Evolutionary conservation across 2,113 vertebrate genomes (phyloP).

Genomic region (Setophaga coronata): DNA sequence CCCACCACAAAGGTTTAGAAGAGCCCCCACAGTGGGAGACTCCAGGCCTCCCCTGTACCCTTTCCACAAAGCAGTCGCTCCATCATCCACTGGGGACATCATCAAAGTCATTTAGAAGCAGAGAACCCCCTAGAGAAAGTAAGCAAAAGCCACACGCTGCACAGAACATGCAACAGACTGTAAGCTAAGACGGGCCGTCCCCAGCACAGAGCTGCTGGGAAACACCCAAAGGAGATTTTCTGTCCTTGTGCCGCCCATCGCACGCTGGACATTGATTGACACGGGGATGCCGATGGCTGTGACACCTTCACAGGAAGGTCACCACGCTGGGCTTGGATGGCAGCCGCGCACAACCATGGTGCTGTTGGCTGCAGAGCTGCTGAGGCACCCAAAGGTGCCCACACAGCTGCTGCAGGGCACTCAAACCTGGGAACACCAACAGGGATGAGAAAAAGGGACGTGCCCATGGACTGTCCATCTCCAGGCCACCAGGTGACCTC

Average conservation of each 20-base stretch:
- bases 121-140: not conserved
- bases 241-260: not conserved
- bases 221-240: not conserved
- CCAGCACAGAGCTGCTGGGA: not conserved
- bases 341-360: fast-evolving
- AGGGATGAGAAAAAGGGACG: fast-evolving
- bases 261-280: fast-evolving
- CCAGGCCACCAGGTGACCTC: not conserved
- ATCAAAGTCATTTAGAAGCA: not conserved
- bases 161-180: fast-evolving
- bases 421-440: not conserved
- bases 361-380: fast-evolving
- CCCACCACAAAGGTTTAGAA: not conserved
- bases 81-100: not conserved
- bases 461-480: not conserved
- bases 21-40: fast-evolving
- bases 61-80: not conserved
- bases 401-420: not conserved
- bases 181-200: fast-evolving
- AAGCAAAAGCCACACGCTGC: not conserved
- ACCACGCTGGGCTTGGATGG: fast-evolving
- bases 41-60: not conserved
- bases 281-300: not conserved
- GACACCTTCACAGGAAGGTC: not conserved
- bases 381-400: fast-evolving